Percentiles rank a stretch among this genome's conserved stretches.
Conservation (phyloP, 2,888 invertebrate genomes). For the Timandra comae region DNA sequence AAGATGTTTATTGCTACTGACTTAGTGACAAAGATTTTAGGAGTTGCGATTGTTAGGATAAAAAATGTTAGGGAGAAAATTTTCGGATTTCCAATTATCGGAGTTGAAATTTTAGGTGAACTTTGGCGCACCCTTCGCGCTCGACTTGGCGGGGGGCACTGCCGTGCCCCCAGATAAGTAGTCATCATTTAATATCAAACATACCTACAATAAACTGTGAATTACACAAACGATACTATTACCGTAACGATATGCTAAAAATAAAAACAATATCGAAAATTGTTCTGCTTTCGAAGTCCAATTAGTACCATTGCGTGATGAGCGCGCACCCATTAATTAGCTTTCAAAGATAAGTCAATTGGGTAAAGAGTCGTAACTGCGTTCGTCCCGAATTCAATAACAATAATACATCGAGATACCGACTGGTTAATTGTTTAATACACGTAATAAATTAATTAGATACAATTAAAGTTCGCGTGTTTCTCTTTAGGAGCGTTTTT, state of each 20-base stretch:
- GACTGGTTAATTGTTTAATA: slow-evolving; percentile 71
- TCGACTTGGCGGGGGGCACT: no score
- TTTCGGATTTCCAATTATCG: no score
- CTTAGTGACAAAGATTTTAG: no score
- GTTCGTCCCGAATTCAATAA: slow-evolving; percentile 67
- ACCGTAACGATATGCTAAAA: slow-evolving; percentile 1
- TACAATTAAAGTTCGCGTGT: slow-evolving; percentile 69
- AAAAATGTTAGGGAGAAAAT: no score
- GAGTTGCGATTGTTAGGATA: no score
- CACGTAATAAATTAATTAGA: slow-evolving; percentile 75
- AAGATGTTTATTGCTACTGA: no score
- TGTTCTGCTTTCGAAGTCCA: slow-evolving; percentile 45
- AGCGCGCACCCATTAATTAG: slow-evolving; percentile 60
- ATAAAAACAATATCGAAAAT: slow-evolving; percentile 40
- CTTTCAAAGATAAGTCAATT: slow-evolving; percentile 71
- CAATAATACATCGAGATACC: slow-evolving; percentile 69
- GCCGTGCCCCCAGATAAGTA: no score
- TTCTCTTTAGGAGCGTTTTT: slow-evolving; percentile 27
- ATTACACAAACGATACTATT: no score
- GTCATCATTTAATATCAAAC: no score
- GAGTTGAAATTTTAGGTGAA: no score
- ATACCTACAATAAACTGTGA: no score
- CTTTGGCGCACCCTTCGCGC: no score
- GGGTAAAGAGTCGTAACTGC: slow-evolving; percentile 47
- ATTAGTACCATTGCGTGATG: slow-evolving; percentile 64